Percentiles rank a stretch among this genome's conserved stretches.
Conservation (phyloP, 2,797 vertebrate species). For the Hemitrygon akajei region DNA sequence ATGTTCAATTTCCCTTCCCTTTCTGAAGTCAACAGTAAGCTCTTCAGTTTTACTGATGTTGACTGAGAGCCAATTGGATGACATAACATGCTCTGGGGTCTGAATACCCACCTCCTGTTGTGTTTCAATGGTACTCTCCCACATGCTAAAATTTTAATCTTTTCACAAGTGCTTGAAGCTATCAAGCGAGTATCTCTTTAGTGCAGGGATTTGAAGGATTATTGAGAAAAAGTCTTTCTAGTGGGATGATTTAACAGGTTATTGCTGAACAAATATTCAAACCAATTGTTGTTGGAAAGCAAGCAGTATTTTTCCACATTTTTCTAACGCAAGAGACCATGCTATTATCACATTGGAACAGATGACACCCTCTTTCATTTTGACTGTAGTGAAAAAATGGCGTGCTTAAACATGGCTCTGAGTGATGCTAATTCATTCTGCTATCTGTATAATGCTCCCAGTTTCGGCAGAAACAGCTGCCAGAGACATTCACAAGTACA, state of each 20-base stretch:
- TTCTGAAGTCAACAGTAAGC: too few relatives aligned
- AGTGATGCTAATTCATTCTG: conserved; percentile 14
- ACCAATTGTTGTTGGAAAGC: neutral
- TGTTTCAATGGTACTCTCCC: neutral
- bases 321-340: neutral
- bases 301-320: neutral
- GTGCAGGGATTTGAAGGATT: neutral
- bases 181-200: neutral
- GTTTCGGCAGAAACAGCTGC: conserved; percentile 16
- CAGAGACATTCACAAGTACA: neutral
- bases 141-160: neutral
- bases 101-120: neutral
- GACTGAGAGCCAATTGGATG: too few relatives aligned
- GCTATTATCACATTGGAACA: conserved; percentile 18
- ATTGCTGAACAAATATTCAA: neutral
- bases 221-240: neutral
- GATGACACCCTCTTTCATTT: neutral
- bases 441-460: conserved; percentile 3
- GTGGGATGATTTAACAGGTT: neutral
- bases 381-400: neutral
- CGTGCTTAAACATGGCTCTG: neutral
- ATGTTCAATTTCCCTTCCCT: too few relatives aligned
- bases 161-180: neutral
- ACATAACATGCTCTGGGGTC: too few relatives aligned
- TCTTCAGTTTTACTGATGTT: too few relatives aligned